Evolutionary conservation across 2,888 invertebrate species (phyloP), one percentile per base, ranked within the genome.

Genomic region (Crioceris asparagi): DNA sequence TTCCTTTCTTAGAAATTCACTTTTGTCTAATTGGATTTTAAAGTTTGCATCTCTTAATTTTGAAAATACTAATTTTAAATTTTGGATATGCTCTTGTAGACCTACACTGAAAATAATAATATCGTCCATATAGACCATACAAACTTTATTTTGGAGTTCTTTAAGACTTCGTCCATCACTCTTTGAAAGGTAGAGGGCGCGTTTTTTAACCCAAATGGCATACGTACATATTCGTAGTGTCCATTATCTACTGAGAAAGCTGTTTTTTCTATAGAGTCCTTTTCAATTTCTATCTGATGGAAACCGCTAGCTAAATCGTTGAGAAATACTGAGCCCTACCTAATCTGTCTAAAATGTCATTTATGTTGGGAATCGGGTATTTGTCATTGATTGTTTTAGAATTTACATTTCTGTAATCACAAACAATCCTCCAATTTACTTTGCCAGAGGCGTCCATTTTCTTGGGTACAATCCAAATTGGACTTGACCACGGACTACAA

Each of bases 121-220:
- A n/a, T 36, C 29, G 14, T 36, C 30, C 36, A 36, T 36, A 19
- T 36, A 30, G 3, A 36, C 36, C 27, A 35, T 16, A 17, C 35
- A 35, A 4, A 23, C 26, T 38, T 40, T 35, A 8, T 40, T 34
- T 33, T 41, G 39, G 11, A 43, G 15, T 38, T 37, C 12, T 30
- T 27, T 10, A 42, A 12, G n/a, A 44, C 23, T 14, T 19, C 36
- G 18, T 47, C 43, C 50, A 49, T 52, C 15, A 23, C 12, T 6
- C 34, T 4, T 16, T 26, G 52, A 1, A 44, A 16, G 4, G 23
- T 33, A 5, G 23, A 33, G 7, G 33, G 23, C 3, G 33, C 33
- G 14, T 33, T 33, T 25, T 33, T 33, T 4, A 33, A 17, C 3
- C 33, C 33, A 23, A 33, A 77, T 1, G 50, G 51, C 51, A 57